Percentiles rank a stretch among this genome's conserved stretches.
These are phyloP conservation scores for Rhinichthys klamathensis DNA, from an alignment of 2,113 vertebrate species.

Conservation along the genomic window DNA sequence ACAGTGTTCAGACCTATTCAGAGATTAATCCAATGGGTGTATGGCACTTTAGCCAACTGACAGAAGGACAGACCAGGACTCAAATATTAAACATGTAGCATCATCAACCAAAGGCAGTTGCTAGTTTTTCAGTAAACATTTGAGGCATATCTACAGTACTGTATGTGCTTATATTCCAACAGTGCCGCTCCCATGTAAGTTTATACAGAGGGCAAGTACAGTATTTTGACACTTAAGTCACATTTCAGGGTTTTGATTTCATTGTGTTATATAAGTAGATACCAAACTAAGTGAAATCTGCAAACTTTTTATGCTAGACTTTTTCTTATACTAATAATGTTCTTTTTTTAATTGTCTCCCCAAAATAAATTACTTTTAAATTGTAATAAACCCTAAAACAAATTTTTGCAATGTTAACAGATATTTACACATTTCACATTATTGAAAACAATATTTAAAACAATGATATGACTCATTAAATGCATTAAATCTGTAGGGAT, in stretches of 20 bases:
- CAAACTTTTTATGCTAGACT: not conserved
- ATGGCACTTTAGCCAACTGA: not conserved
- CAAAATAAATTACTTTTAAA: too few relatives aligned
- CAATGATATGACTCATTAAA: too few relatives aligned
- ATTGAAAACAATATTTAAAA: too few relatives aligned
- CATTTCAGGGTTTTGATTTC: not conserved
- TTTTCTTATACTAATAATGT: too few relatives aligned
- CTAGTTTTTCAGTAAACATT: not conserved
- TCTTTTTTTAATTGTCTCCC: too few relatives aligned
- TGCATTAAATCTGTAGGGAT: too few relatives aligned
- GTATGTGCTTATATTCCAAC: conserved; percentile 37
- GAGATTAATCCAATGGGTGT: not conserved
- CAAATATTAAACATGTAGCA: not conserved
- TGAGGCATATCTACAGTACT: too few relatives aligned
- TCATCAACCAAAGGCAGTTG: not conserved
- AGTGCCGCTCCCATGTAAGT: not conserved
- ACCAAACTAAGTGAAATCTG: not conserved
- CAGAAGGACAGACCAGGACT: not conserved
- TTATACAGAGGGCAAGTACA: not conserved
- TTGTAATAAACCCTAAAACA: too few relatives aligned
- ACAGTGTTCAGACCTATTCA: not conserved
- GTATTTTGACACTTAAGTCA: not conserved
- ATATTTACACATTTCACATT: too few relatives aligned
- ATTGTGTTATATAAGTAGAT: not conserved
- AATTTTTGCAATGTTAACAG: too few relatives aligned